Conservation (phyloP, 2,797 vertebrate genomes). For the Glyptemys insculpta region DNA sequence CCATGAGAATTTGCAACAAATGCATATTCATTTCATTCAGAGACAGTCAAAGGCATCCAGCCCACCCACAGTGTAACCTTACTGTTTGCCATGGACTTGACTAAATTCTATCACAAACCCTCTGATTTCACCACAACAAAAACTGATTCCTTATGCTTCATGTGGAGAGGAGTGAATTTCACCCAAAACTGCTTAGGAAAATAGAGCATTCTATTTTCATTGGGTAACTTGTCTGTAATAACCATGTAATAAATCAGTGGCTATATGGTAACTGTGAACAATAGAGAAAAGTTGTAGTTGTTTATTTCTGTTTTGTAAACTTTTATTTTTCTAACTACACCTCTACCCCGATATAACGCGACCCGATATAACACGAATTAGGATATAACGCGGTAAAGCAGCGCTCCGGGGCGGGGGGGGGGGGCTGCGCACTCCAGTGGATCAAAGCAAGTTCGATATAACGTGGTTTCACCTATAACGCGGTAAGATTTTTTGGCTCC, state of each 20-base stretch:
- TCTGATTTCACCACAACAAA: too few relatives aligned
- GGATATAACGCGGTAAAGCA: too few relatives aligned
- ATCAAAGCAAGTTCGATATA: too few relatives aligned
- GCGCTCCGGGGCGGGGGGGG: too few relatives aligned
- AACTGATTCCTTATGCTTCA: background rate
- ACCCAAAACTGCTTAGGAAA: background rate
- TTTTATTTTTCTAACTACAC: background rate
- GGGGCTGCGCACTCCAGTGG: too few relatives aligned
- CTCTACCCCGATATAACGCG: too few relatives aligned
- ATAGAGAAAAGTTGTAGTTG: background rate
- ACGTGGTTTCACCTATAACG: too few relatives aligned
- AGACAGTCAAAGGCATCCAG: background rate
- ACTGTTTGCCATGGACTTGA: background rate
- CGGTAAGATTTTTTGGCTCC: too few relatives aligned
- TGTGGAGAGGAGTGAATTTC: background rate
- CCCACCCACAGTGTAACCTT: background rate
- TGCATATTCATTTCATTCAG: background rate
- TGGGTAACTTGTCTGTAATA: background rate
- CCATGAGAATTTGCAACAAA: background rate
- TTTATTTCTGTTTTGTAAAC: background rate
- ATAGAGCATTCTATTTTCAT: background rate
- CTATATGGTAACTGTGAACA: background rate
- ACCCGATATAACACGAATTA: too few relatives aligned
- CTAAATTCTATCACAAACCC: too few relatives aligned
- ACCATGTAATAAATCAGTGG: background rate